phyloP scores from a whole-genome alignment of 2,888 invertebrate species.

The Andrena praecox region DNA sequence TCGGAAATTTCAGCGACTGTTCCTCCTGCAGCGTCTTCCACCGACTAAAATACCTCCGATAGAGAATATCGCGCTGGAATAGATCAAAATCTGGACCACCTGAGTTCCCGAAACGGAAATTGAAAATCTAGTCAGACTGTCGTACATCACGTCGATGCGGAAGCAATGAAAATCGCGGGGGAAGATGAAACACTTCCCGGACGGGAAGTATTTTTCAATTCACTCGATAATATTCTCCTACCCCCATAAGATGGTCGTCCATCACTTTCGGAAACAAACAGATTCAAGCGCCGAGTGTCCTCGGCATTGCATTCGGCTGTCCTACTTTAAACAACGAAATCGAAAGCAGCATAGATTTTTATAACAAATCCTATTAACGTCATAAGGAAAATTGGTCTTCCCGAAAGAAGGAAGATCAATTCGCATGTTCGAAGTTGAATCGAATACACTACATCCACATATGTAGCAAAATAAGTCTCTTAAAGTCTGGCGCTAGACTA shows the following conservation, averaged over 20 bases:
- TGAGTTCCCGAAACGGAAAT: conserved; percentile 41
- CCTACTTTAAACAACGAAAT: too few relatives aligned
- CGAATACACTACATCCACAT: too few relatives aligned
- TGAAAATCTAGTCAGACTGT: conserved; percentile 52
- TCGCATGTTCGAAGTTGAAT: too few relatives aligned
- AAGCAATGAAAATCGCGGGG: conserved; percentile 40
- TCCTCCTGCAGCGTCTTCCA: conserved; percentile 1
- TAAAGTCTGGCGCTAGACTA: not conserved
- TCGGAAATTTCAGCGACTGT: conserved; percentile 26
- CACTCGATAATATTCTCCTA: conserved; percentile 44
- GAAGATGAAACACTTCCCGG: conserved; percentile 37
- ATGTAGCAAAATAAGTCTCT: too few relatives aligned
- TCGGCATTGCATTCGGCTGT: not conserved
- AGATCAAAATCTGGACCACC: conserved; percentile 45
- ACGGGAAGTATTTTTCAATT: conserved; percentile 49
- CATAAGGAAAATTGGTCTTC: too few relatives aligned
- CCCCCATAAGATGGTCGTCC: conserved; percentile 39
- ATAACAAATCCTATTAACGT: too few relatives aligned
- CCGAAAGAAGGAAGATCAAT: too few relatives aligned
- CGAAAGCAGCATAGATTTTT: too few relatives aligned
- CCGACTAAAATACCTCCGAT: conserved; percentile 8
- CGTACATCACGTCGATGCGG: conserved; percentile 44
- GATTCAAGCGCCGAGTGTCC: not conserved
- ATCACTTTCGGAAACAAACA: conserved; percentile 25
- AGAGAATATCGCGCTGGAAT: conserved; percentile 23